Evolutionary conservation across 2,888 invertebrate genomes (phyloP).

Genomic region (Rhynchonema sp.): DNA sequence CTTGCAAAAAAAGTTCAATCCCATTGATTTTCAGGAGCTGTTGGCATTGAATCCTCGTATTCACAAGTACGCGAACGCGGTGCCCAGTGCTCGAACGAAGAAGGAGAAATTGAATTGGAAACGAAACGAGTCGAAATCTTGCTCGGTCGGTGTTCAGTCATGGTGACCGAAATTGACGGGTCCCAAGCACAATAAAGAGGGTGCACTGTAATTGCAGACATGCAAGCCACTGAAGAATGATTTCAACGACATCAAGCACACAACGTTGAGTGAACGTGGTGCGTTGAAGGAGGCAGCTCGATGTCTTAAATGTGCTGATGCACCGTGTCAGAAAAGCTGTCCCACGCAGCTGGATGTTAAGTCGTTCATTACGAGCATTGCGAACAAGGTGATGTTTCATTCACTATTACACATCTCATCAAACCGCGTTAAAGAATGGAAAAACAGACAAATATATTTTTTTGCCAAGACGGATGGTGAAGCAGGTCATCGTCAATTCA

Average conservation of each 20-base stretch:
- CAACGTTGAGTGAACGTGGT: constrained; percentile 81
- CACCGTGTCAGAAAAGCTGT: constrained; percentile 93
- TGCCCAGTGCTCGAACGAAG: constrained; percentile 69
- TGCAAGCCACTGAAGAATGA: constrained; percentile 54
- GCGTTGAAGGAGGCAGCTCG: constrained; percentile 44
- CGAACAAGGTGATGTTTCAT: constrained; percentile 88
- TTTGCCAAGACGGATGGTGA: too few species aligned
- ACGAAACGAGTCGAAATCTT: constrained; percentile 63
- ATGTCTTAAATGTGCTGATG: constrained; percentile 61
- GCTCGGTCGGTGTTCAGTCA: constrained; percentile 48
- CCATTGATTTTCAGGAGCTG: constrained; percentile 47
- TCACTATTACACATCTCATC: too few species aligned
- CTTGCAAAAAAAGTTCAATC: not conserved
- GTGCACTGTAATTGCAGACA: constrained; percentile 31
- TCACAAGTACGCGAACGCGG: constrained; percentile 50
- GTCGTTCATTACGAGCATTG: constrained; percentile 82
- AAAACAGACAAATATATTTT: too few species aligned
- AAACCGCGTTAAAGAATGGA: too few species aligned
- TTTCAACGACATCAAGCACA: constrained; percentile 91
- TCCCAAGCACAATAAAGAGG: not conserved
- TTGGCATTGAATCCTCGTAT: constrained; percentile 64
- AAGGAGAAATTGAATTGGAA: constrained; percentile 81
- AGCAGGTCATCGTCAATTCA: too few species aligned
- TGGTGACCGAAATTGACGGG: too few species aligned
- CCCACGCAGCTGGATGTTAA: constrained; percentile 94